phyloP scores from a whole-genome alignment of 2,888 invertebrate species.

The Laspeyria flexula region DNA sequence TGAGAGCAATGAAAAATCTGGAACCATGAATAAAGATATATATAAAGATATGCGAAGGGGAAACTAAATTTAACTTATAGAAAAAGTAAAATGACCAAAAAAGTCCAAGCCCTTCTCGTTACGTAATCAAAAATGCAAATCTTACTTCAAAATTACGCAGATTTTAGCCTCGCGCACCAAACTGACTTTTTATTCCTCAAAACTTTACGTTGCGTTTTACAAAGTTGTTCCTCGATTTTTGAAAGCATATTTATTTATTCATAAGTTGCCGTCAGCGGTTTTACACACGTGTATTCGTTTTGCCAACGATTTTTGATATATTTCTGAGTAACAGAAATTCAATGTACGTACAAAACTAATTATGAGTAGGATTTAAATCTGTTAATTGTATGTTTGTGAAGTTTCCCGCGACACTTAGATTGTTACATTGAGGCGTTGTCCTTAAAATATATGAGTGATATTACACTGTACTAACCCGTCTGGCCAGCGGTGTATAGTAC shows the following conservation, averaged over 20 bases:
- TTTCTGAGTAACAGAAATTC: too few relatives aligned
- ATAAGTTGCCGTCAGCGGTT: conserved; percentile 28
- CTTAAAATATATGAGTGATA: too few relatives aligned
- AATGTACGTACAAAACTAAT: too few relatives aligned
- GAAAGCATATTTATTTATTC: conserved; percentile 39
- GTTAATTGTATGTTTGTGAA: too few relatives aligned
- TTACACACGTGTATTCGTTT: conserved; percentile 25
- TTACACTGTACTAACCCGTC: too few relatives aligned
- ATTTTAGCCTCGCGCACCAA: conserved; percentile 46
- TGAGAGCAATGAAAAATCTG: background rate
- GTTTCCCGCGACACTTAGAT: too few relatives aligned
- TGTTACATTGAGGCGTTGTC: too few relatives aligned
- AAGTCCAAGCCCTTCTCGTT: conserved; percentile 45
- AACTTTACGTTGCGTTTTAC: conserved; percentile 41
- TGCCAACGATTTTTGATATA: conserved; percentile 2
- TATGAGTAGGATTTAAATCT: too few relatives aligned
- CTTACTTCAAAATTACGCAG: conserved; percentile 57
- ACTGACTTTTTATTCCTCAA: conserved; percentile 35
- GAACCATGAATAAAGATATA: background rate
- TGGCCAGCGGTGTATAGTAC: too few relatives aligned
- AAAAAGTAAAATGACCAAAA: conserved; percentile 14
- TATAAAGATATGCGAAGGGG: background rate
- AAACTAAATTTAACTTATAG: conserved; percentile 13
- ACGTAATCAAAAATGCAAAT: conserved; percentile 77
- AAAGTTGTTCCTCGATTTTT: conserved; percentile 41